These are phyloP conservation scores for Morinoia aosen DNA, from an alignment of 2,888 invertebrate species.

Conservation along the genomic window DNA sequence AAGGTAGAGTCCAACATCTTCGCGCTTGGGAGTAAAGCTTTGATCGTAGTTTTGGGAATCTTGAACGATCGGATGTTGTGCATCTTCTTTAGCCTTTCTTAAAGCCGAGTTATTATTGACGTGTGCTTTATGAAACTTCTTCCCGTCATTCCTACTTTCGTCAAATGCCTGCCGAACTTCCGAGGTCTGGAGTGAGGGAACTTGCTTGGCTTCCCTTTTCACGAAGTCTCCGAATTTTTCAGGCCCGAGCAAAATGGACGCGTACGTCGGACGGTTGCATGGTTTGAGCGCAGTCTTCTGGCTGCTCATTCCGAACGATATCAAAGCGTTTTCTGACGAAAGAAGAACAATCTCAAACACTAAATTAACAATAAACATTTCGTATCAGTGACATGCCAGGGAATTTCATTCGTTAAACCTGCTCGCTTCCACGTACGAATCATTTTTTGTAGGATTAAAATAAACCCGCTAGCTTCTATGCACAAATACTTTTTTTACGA, in stretches of 20 bases:
- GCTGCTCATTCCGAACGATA: not conserved
- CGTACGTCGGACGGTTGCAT: constrained; percentile 8
- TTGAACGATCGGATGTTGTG: not conserved
- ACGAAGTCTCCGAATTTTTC: not conserved
- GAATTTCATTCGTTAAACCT: no score
- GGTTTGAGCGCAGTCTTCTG: not conserved
- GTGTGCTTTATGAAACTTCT: not conserved
- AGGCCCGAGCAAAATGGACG: constrained; percentile 18
- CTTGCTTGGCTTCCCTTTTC: not conserved
- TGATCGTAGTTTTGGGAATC: not conserved
- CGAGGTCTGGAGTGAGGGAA: not conserved
- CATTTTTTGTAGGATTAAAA: no score
- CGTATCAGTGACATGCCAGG: no score
- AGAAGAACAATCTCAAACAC: not conserved
- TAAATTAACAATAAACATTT: no score
- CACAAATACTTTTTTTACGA: no score
- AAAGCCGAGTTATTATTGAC: not conserved
- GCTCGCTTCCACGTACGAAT: no score
- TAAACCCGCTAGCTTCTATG: no score
- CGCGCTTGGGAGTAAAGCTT: not conserved
- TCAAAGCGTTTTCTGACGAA: not conserved
- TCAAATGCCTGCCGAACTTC: not conserved
- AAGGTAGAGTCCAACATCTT: not conserved
- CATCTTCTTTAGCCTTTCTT: not conserved
- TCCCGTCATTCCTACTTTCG: not conserved